Evolutionary conservation across 2,113 vertebrate species (phyloP), one percentile per base, ranked within the genome.

Genomic region (Tetrax tetrax): DNA sequence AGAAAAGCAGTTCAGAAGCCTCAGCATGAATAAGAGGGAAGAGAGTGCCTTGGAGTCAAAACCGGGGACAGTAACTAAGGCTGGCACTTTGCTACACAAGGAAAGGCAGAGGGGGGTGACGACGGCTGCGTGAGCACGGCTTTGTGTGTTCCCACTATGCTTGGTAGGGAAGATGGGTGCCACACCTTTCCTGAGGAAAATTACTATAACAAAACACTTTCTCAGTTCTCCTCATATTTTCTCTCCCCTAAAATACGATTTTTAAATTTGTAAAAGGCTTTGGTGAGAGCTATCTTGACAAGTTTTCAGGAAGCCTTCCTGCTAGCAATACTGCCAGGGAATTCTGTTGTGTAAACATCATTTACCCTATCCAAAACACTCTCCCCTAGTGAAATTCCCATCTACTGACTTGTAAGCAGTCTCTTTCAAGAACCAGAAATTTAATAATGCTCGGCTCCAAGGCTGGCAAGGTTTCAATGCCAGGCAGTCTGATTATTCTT

Each of bases 271-370:
- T 38, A 70, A 51, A 84, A 82, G 78, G 72, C 56, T 74, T 78
- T 78, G 51, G 60, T 68, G 83, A 93, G 65, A 92, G 43, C 57
- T 94, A 87, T 81, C 89, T 95, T 79, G 89, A 91, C 77, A 96
- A 87, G 72, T 82, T 82, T 93, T 87, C 77, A 89, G 91, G 77
- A 89, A 96, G 76, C 66, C 41, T 80, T 85, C 25, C 71, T 88
- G 61, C 71, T 83, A 80, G 66, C 68, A 83, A 57, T 53, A 56
- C 53, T 77, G 95, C 90, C 95, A 90, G 76, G 82, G 95, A 94
- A 92, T 95, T 74, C 35, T 93, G 93, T 96, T 95, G 85, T 81
- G 69, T 88, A 93, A 94, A 96, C 71, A 94, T 54, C 27, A 77
- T 69, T 80, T 96, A 93, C 50, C 28, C 87, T 79, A 77, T 72